These are phyloP conservation scores for Phylloscopus trochiloides DNA, from an alignment of 2,113 vertebrate species.

Conservation along the genomic window DNA sequence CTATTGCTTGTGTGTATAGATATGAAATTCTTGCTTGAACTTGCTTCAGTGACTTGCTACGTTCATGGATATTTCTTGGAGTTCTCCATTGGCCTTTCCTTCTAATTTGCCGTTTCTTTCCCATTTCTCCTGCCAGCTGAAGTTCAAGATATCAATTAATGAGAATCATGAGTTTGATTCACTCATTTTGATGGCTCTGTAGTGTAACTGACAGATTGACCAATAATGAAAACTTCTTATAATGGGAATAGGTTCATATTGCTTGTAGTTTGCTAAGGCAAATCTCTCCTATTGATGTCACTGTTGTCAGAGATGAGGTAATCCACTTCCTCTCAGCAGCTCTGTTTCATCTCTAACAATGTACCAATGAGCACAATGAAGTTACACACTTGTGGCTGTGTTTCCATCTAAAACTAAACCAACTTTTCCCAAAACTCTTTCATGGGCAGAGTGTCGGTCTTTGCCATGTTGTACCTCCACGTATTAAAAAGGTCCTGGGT, in stretches of 20 bases:
- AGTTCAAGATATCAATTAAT: neutral
- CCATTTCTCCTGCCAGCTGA: neutral
- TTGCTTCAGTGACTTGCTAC: neutral
- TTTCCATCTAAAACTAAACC: neutral
- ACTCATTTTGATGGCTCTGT: neutral
- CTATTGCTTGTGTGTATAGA: neutral
- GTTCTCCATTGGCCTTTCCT: neutral
- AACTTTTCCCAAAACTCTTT: neutral
- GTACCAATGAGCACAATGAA: neutral
- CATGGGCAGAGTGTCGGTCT: neutral
- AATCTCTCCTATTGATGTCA: neutral
- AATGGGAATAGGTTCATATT: neutral
- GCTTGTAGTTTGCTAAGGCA: neutral
- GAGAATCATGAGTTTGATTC: neutral
- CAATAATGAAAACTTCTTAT: neutral
- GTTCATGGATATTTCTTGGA: neutral
- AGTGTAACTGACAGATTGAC: neutral
- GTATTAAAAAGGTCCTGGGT: neutral
- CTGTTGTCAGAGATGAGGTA: neutral
- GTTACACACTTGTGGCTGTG: rapidly evolving
- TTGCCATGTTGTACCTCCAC: neutral
- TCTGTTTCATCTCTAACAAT: neutral
- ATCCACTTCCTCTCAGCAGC: neutral
- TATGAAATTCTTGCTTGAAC: neutral
- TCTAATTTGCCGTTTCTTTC: neutral